Conservation (phyloP, 2,888 invertebrate species). For the Rutpela maculata region DNA sequence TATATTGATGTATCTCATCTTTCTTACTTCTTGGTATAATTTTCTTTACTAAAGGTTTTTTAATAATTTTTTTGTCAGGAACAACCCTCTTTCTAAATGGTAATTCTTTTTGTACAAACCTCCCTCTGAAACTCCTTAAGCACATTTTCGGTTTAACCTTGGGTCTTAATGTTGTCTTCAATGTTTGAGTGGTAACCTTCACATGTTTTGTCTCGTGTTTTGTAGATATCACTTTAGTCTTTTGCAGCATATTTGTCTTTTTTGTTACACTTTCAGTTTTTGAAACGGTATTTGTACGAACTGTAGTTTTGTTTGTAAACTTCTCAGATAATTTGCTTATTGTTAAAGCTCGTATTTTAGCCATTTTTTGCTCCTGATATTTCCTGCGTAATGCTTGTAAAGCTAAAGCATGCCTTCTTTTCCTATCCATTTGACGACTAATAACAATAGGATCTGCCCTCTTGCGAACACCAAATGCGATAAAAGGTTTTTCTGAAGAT, state of each 20-base stretch:
- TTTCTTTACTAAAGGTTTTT: slow-evolving; percentile 40
- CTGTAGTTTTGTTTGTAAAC: slow-evolving; percentile 71
- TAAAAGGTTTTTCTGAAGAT: slow-evolving; percentile 71
- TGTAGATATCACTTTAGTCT: slow-evolving; percentile 70
- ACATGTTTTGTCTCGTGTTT: slow-evolving; percentile 71
- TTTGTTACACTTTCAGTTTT: slow-evolving; percentile 71
- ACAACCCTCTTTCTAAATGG: slow-evolving; percentile 59
- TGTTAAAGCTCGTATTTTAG: slow-evolving; percentile 75
- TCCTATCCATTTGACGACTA: slow-evolving; percentile 72
- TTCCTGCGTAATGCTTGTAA: slow-evolving; percentile 78
- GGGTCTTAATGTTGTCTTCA: slow-evolving; percentile 63
- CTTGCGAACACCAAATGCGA: slow-evolving; percentile 78
- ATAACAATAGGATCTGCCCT: slow-evolving; percentile 75
- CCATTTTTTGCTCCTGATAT: slow-evolving; percentile 79
- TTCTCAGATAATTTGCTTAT: slow-evolving; percentile 73
- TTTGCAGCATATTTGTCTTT: slow-evolving; percentile 67
- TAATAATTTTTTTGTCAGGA: slow-evolving; percentile 46
- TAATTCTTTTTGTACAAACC: slow-evolving; percentile 71
- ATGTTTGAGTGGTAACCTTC: slow-evolving; percentile 70
- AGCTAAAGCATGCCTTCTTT: slow-evolving; percentile 73
- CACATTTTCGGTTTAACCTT: slow-evolving; percentile 72
- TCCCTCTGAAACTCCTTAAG: slow-evolving; percentile 72
- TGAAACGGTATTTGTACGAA: slow-evolving; percentile 74
- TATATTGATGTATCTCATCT: slow-evolving; percentile 52
- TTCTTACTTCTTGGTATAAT: slow-evolving; percentile 40